These are phyloP conservation scores for Takifugu bimaculatus DNA, from an alignment of 2,113 vertebrate species.

Conservation along the genomic window DNA sequence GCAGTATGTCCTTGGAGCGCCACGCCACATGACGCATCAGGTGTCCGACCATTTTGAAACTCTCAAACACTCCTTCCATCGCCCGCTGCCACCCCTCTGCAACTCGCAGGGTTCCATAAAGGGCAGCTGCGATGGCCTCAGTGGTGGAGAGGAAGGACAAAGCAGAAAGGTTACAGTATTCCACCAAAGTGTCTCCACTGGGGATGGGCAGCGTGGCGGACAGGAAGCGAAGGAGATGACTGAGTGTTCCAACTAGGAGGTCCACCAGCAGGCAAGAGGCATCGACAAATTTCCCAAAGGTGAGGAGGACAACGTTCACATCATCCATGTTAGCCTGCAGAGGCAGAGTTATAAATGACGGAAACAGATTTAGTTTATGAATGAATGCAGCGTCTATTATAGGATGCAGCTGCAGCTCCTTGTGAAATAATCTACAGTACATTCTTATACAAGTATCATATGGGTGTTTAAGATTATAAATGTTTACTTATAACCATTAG, in stretches of 20 bases:
- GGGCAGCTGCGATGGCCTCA: constrained; percentile 47
- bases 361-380: no score
- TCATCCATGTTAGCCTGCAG: constrained; percentile 67
- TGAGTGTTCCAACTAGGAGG: constrained; percentile 76
- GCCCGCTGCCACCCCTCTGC: constrained; percentile 54
- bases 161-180: constrained; percentile 72
- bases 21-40: constrained; percentile 69
- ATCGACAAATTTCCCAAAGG: constrained; percentile 70
- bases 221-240: constrained; percentile 67
- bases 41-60: constrained; percentile 76
- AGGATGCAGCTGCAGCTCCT: no score
- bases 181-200: constrained; percentile 44
- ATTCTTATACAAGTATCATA: background rate
- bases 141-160: constrained; percentile 50
- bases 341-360: background rate
- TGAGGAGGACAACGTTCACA: constrained; percentile 68
- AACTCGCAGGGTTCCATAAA: constrained; percentile 46
- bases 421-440: no score
- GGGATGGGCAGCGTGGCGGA: constrained; percentile 64
- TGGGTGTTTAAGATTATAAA: background rate
- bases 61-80: constrained; percentile 73
- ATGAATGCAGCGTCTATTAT: no score
- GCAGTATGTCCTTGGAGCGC: constrained; percentile 74
- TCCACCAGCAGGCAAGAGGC: constrained; percentile 76
- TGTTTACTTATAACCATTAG: no score